A percentile compares a stretch with the other conserved stretches of the same genome.
Evolutionary conservation across 2,888 invertebrate species (phyloP).

Genomic region (Aleiodes alternator): DNA sequence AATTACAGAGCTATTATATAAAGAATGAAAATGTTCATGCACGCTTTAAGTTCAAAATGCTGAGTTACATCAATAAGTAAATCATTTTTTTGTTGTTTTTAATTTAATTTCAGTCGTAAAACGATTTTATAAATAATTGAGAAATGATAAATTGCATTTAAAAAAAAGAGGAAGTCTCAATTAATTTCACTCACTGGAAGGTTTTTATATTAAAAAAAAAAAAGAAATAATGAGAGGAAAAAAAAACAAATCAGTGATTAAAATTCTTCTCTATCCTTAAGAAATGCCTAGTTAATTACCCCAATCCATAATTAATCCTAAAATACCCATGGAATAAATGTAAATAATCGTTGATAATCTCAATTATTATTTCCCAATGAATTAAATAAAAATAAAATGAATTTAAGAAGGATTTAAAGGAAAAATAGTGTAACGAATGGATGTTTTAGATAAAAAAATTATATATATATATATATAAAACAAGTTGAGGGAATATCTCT

Average conservation of each 20-base stretch:
- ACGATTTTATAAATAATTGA: conserved; percentile 37
- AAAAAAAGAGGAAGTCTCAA: neutral
- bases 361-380: conserved; percentile 36
- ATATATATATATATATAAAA: conserved; percentile 21
- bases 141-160: neutral
- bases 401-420: neutral
- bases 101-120: conserved; percentile 13
- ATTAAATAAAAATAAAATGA: conserved; percentile 17
- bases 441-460: conserved; percentile 31
- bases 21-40: conserved; percentile 62
- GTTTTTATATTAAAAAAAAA: conserved; percentile 8
- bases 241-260: conserved; percentile 24
- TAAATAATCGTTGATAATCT: conserved; percentile 43
- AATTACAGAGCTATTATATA: conserved; percentile 67
- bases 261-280: conserved; percentile 18
- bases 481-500: conserved; percentile 16
- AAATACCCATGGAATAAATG: conserved; percentile 25
- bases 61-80: conserved; percentile 38
- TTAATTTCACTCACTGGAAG: neutral
- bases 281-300: conserved; percentile 17
- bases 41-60: conserved; percentile 52
- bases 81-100: neutral
- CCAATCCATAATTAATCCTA: conserved; percentile 22
- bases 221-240: no score
- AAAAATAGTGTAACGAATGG: conserved; percentile 26